Evolutionary conservation across 2,113 vertebrate species (phyloP), one percentile per base, ranked within the genome.

Genomic region (Sphaerodactylus townsendi): DNA sequence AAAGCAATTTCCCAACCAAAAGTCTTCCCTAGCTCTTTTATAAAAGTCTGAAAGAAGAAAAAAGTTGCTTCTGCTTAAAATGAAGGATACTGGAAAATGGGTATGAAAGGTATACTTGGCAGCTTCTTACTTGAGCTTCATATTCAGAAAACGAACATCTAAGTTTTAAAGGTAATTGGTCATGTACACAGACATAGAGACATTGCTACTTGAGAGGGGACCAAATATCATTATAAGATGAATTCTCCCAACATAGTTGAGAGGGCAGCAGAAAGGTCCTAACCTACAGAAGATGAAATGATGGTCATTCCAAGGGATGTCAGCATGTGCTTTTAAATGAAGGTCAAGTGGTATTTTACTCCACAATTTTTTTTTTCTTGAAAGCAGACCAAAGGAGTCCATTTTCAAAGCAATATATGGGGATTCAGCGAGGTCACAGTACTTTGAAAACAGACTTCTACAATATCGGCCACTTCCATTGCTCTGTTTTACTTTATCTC

Each of bases 371-470:
- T 59, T 71, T 82, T 85, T 48, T 84, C 84, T 39, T 28, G 25
- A 83, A 80, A 87, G 44, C 8, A 88, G 84, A 93, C 91, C 90
- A 93, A 88, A 93, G 50, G 23, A 69, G 15, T 59, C n/a, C 84
- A 85, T 90, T 90, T 91, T 93, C 86, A 93, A 93, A 94, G 92
- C 84, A 87, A 86, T 88, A 11, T 83, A 84, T 82, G 53, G 79
- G 86, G 86, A 92, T 93, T 91, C 91, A 93, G 90, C 44, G 62
- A 87, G 50, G 59, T 86, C 74, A 84, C 0, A 0, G 73, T 88
- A 84, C 88, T 92, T 90, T 92, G 88, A 92, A 93, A 86, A 62
- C 17, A 75, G 68, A 72, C 25, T 90, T 48, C 65, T 92, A 86
- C 28, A 41, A 65, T 74, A 11, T 81, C 89, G 72, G 81, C 44